Base-by-base conservation (phyloP, 2,888 invertebrate species). In the Acanthopleura granulata region DNA sequence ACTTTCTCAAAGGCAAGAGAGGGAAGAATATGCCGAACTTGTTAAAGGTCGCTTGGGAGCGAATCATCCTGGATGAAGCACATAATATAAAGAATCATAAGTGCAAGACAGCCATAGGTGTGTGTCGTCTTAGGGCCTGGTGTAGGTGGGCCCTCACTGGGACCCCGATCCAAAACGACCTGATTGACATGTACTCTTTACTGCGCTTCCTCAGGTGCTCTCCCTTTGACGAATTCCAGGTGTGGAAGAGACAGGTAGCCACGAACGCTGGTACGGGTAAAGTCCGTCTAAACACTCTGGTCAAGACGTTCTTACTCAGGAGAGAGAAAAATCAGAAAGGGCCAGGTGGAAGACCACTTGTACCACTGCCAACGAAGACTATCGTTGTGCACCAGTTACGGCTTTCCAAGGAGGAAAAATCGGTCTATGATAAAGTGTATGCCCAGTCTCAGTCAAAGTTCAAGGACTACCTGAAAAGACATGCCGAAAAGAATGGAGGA, bases 141-240 rank as follows among this genome's bases (percentile, higher is more conserved):
- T 91, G 93, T 0, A 93, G 96, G 16, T 97, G 96, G 96, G 94
- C 94, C 0, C 92, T 98, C 27, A 97, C 98, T 0, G 98, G 98
- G 40, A 98, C 98, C 0, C 98, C 98, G 0, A 94, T 99, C 62
- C 98, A 98, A 87, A 99, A 99, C 90, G 95, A 96, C 89, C 95
- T 97, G 87, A 91, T 95, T 76, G 97, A 92, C 79, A 86, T 92
- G 83, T 92, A 89, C 81, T 89, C 91, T 4, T 81, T 91, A 57
- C 80, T 91, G 11, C 91, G 97, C 89, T 99, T 97, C 90, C 90
- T 99, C 14, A 91, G 94, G 18, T 95, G 96, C 86, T 92, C 94
- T 12, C 98, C 98, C 0, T 98, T 98, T 89, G 95, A 97, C 88
- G 97, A 98, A 80, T 91, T 95, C 66, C 91, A 94, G 92, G 94